Evolutionary conservation across 2,113 vertebrate genomes (phyloP).

Genomic region (Poecilia latipinna): DNA sequence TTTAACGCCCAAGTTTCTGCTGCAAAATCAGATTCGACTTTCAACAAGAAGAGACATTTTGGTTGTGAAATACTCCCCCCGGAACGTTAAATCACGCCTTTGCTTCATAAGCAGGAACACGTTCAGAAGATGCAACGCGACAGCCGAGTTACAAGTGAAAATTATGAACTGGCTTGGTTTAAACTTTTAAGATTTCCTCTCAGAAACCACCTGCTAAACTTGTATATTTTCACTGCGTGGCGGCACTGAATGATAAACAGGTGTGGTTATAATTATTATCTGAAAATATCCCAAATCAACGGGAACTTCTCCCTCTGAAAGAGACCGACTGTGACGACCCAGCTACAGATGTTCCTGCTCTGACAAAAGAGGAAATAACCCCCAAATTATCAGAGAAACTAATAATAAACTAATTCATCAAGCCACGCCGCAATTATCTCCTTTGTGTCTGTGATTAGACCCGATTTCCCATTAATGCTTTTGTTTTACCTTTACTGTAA

Average conservation of each 20-base stretch:
- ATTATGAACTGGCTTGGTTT: background rate
- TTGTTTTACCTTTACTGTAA: slow-evolving; percentile 57
- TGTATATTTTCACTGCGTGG: background rate
- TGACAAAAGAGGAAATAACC: slow-evolving; percentile 25
- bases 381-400: slow-evolving; percentile 33
- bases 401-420: slow-evolving; percentile 48
- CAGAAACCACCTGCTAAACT: background rate
- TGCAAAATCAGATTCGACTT: slow-evolving; percentile 70
- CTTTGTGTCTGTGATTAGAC: slow-evolving; percentile 61
- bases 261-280: background rate
- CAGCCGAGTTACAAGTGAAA: background rate
- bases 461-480: slow-evolving; percentile 40
- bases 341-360: slow-evolving; percentile 57
- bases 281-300: background rate
- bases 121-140: slow-evolving; percentile 4
- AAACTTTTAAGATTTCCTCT: background rate
- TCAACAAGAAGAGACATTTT: slow-evolving; percentile 45
- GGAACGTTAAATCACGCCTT: slow-evolving; percentile 47
- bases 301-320: slow-evolving; percentile 29
- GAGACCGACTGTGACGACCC: slow-evolving; percentile 1
- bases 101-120: slow-evolving; percentile 55
- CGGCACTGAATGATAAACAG: background rate
- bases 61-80: slow-evolving; percentile 45
- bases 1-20: slow-evolving; percentile 70
- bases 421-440: slow-evolving; percentile 35